Conservation (phyloP, 2,888 invertebrate genomes). For the Nephrotoma flavescens region DNA sequence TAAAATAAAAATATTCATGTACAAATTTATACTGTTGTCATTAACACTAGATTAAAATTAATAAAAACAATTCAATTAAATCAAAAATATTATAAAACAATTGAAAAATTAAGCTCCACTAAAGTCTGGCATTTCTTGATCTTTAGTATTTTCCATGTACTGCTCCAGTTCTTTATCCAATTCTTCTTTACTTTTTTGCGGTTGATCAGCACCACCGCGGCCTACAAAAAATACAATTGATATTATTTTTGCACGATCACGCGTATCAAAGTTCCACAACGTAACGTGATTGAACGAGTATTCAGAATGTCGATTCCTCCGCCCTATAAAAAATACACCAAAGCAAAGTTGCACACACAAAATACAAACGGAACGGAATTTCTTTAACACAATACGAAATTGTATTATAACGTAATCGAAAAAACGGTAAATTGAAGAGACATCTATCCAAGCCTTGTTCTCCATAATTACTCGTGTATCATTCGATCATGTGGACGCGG, state of each 20-base stretch:
- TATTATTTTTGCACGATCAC: slow-evolving; percentile 16
- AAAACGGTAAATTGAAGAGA: too few species aligned
- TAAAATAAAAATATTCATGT: neutral
- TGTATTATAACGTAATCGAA: too few species aligned
- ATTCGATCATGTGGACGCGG: too few species aligned
- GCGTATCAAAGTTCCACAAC: slow-evolving; percentile 17
- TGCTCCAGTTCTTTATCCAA: slow-evolving; percentile 54
- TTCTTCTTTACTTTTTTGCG: slow-evolving; percentile 38
- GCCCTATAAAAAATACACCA: too few species aligned
- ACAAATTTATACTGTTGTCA: neutral
- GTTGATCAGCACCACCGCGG: slow-evolving; percentile 13
- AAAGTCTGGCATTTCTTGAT: slow-evolving; percentile 42
- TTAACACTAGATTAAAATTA: neutral
- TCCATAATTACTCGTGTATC: too few species aligned
- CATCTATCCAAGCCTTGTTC: too few species aligned
- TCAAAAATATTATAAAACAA: neutral
- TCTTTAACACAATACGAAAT: too few species aligned
- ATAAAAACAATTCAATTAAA: slow-evolving; percentile 1
- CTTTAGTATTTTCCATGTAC: slow-evolving; percentile 55
- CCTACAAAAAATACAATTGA: slow-evolving; percentile 12
- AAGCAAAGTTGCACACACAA: too few species aligned
- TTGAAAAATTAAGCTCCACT: neutral
- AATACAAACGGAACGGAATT: too few species aligned
- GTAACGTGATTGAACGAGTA: too few species aligned
- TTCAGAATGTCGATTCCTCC: too few species aligned